Evolutionary conservation across 2,888 invertebrate genomes (phyloP).

Genomic region (Coleophora flavipennella): DNA sequence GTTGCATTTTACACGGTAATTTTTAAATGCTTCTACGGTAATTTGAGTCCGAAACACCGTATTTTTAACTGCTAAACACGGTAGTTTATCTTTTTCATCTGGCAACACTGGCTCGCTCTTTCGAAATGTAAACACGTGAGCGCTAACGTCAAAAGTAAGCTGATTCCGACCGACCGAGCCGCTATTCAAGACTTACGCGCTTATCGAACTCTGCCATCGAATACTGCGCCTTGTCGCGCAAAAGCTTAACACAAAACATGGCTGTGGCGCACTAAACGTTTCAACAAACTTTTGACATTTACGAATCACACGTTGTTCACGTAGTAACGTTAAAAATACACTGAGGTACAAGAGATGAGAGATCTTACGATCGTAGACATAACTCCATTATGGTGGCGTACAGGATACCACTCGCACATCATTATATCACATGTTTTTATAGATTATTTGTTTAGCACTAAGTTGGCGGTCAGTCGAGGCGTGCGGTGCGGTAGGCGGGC

Average conservation of each 20-base stretch:
- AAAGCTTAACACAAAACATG: constrained; percentile 58
- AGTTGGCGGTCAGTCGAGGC: constrained; percentile 30
- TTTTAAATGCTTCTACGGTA: no score
- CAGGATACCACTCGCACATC: constrained; percentile 62
- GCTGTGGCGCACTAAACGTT: constrained; percentile 25
- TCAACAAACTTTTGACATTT: constrained; percentile 62
- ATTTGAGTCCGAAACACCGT: no score
- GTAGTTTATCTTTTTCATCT: no score
- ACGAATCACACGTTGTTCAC: constrained; percentile 63
- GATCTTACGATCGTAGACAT: constrained; percentile 67
- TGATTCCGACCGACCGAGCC: constrained; percentile 16
- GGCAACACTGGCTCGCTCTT: no score
- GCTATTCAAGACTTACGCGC: constrained; percentile 48
- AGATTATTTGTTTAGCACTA: constrained; percentile 59
- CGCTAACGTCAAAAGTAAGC: constrained; percentile 61
- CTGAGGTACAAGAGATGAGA: constrained; percentile 45
- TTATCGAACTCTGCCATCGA: constrained; percentile 46
- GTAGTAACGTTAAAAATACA: constrained; percentile 60
- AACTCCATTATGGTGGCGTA: constrained; percentile 54
- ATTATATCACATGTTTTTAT: constrained; percentile 67
- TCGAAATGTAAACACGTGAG: constrained; percentile 30
- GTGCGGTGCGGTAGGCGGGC: constrained; percentile 22
- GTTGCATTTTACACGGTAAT: no score
- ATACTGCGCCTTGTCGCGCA: constrained; percentile 58
- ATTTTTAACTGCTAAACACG: no score